These are phyloP conservation scores for Myopa testacea DNA, from an alignment of 2,888 invertebrate species.

Conservation along the genomic window DNA sequence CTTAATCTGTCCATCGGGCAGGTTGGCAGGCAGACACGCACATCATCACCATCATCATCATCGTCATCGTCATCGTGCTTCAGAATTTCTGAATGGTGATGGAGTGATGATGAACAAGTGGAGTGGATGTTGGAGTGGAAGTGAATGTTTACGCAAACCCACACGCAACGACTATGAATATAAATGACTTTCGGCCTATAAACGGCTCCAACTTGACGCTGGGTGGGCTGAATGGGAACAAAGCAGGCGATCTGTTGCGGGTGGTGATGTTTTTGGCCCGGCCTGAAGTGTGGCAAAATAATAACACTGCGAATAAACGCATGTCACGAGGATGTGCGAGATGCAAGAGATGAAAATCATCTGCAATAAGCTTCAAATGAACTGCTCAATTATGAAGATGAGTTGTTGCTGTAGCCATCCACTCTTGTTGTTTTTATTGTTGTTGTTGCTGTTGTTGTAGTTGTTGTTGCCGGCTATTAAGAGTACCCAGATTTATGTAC, in stretches of 20 bases:
- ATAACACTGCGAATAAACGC: neutral
- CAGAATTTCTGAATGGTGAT: no score
- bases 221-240: neutral
- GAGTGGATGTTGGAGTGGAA: no score
- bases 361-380: constrained; percentile 27
- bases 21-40: neutral
- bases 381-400: constrained; percentile 31
- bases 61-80: no score
- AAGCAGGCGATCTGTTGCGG: neutral
- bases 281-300: neutral
- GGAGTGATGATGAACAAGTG: no score
- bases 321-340: neutral
- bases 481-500: neutral
- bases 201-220: neutral
- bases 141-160: no score
- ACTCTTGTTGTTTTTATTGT: neutral
- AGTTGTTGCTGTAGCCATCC: constrained; percentile 6
- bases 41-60: neutral
- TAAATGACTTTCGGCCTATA: neutral
- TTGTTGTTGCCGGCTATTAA: constrained; percentile 25
- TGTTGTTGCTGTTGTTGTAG: constrained; percentile 27
- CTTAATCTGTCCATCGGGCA: no score
- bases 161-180: neutral
- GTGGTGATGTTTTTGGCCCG: neutral
- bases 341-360: neutral